These are phyloP conservation scores for Sisyra terminalis DNA, from an alignment of 2,888 invertebrate species.

Conservation along the genomic window DNA sequence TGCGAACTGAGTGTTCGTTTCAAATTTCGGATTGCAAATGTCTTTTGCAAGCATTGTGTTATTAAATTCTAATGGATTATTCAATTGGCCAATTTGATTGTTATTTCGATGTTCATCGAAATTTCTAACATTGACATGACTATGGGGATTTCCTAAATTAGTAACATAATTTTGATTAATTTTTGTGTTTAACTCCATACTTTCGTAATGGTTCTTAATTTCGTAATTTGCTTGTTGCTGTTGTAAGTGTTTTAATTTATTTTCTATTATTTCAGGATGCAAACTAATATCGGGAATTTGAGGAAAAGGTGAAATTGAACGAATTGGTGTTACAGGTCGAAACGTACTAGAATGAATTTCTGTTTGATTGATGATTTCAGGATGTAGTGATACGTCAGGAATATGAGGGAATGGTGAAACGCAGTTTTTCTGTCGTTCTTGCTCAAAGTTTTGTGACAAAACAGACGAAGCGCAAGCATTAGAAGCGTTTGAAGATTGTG, in stretches of 20 bases:
- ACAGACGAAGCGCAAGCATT: conserved; percentile 3
- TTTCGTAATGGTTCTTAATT: background rate
- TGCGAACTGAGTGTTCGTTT: no score
- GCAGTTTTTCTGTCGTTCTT: background rate
- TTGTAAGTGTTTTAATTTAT: background rate
- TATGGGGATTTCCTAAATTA: no score
- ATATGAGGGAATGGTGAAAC: conserved; percentile 18
- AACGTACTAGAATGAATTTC: conserved; percentile 10
- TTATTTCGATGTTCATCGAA: no score
- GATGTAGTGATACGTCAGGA: conserved; percentile 17
- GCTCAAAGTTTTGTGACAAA: background rate
- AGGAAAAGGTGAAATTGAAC: conserved; percentile 21
- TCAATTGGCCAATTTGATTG: no score
- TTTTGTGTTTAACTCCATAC: background rate
- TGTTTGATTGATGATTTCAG: conserved; percentile 15
- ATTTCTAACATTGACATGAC: no score
- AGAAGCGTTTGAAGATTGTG: conserved; percentile 2
- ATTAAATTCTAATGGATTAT: no score
- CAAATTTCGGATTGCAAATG: no score
- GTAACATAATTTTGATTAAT: no score
- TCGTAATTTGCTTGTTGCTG: background rate
- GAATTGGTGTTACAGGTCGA: conserved; percentile 3
- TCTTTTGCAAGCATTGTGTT: no score
- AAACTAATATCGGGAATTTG: conserved; percentile 19
- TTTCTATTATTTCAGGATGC: conserved; percentile 15